These are phyloP conservation scores for Elaphurus davidianus DNA, from an alignment of 2,113 vertebrate genomes.

Conservation along the genomic window DNA sequence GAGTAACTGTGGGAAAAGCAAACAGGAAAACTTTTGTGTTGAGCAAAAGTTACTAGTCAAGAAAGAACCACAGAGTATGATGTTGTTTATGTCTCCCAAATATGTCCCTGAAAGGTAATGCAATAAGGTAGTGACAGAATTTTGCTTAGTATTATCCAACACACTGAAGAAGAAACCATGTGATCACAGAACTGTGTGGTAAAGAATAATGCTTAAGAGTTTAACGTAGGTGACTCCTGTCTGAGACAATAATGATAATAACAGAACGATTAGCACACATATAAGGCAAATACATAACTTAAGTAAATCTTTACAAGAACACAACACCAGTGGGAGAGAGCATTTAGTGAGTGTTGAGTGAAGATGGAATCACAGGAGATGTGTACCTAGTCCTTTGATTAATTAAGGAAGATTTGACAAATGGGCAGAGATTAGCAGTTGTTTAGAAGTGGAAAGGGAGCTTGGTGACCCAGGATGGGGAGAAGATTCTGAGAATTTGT, in stretches of 20 bases:
- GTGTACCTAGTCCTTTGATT: background rate
- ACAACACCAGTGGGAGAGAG: background rate
- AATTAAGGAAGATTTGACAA: background rate
- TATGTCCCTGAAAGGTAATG: background rate
- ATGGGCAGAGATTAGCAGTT: background rate
- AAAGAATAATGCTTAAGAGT: background rate
- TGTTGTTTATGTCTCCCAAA: background rate
- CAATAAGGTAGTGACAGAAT: background rate
- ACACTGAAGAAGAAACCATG: background rate
- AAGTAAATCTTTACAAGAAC: background rate
- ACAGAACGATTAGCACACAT: background rate
- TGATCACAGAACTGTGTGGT: background rate
- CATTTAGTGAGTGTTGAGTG: background rate
- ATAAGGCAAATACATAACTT: background rate
- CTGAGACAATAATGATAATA: background rate
- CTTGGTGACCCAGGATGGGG: background rate
- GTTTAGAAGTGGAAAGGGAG: background rate
- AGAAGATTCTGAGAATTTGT: background rate
- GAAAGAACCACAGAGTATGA: background rate
- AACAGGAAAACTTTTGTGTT: slow-evolving; percentile 28
- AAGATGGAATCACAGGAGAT: background rate
- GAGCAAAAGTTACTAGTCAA: background rate
- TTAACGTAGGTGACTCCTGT: background rate
- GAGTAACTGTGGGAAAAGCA: slow-evolving; percentile 26
- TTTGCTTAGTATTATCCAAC: background rate